Evolutionary conservation across 2,797 vertebrate genomes (phyloP).

Genomic region (Meda fulgida): DNA sequence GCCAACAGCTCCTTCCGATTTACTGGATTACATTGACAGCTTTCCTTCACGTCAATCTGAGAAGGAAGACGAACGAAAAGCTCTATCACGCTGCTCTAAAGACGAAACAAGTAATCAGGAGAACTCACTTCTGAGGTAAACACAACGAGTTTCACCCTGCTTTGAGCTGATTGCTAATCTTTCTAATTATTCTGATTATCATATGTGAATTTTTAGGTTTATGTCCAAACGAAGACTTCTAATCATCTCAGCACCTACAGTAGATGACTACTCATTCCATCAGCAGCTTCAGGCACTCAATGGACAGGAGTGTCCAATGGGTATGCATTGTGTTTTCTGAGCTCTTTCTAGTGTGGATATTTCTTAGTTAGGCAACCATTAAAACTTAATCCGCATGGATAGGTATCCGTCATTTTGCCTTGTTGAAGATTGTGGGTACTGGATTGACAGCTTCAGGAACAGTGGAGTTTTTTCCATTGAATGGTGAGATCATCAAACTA

Average conservation of each 20-base stretch:
- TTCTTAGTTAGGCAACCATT: neutral
- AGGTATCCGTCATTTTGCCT: constrained; percentile 84
- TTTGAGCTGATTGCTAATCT: neutral
- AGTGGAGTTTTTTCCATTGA: constrained; percentile 79
- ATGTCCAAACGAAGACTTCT: constrained; percentile 80
- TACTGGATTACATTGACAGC: constrained; percentile 77
- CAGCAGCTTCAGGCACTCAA: constrained; percentile 78
- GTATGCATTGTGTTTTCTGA: constrained; percentile 62
- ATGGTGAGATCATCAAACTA: constrained; percentile 68
- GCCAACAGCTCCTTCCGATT: constrained; percentile 67
- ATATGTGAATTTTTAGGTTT: constrained; percentile 68
- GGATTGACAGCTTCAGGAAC: constrained; percentile 73
- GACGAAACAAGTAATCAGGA: constrained; percentile 58
- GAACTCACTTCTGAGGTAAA: constrained; percentile 77
- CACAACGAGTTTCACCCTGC: neutral
- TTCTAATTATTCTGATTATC: neutral
- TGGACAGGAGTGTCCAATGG: constrained; percentile 78
- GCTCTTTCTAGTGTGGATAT: neutral
- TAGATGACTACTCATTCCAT: constrained; percentile 80
- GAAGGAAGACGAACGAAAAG: constrained; percentile 71
- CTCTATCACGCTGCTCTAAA: constrained; percentile 64
- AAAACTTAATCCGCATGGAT: neutral
- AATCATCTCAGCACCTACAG: constrained; percentile 77
- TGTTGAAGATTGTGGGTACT: constrained; percentile 76
- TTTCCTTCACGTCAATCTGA: constrained; percentile 77